Evolutionary conservation across 2,888 invertebrate genomes (phyloP), one percentile per base, ranked within the genome.

Genomic region (Lingula anatina): DNA sequence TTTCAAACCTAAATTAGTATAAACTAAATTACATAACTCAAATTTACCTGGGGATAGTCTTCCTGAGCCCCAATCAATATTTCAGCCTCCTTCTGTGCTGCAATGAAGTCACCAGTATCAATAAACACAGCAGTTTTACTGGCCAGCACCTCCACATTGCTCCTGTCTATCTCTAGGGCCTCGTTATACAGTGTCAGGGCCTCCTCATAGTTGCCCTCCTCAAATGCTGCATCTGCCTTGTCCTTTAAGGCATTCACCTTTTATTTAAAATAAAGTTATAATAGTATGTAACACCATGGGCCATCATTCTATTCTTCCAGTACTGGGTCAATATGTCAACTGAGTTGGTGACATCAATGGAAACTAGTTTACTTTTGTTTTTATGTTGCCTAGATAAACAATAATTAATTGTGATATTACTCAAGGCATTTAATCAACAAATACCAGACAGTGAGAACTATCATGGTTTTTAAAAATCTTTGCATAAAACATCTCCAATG

Each of bases 121-220:
- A 74, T 54, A 43, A 56, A 65, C 4, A 65, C 65, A 2, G 62
- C 56, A 3, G 69, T 62, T 3, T 72, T 56, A 15, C 69, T 64
- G 36, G 61, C 54, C 27, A 73, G 54, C 4, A 68, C 62, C 3
- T 61, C 61, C 2, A 59, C 50, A 49, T 70, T 68, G 24, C 57
- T 58, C 25, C 65, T 68, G 51, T 74, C 71, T 49, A 74, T 73
- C 47, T 73, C 71, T 47, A 74, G 48, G 7, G 71, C 72, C 46
- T 73, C 71, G 50, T 64, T 64, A 49, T 68, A 73, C 40, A 47
- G 65, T 35, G 55, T 56, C 7, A 71, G 54, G 4, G 73, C 72
- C 18, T 64, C 63, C 2, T 42, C 45, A 43, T 56, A 69, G 39
- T 68, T 61, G 21, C 59, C 55, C 20, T 55, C 55, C 31, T 62